Base-by-base conservation (phyloP, 1,140 invertebrate species). In the Drosophila auraria region DNA sequence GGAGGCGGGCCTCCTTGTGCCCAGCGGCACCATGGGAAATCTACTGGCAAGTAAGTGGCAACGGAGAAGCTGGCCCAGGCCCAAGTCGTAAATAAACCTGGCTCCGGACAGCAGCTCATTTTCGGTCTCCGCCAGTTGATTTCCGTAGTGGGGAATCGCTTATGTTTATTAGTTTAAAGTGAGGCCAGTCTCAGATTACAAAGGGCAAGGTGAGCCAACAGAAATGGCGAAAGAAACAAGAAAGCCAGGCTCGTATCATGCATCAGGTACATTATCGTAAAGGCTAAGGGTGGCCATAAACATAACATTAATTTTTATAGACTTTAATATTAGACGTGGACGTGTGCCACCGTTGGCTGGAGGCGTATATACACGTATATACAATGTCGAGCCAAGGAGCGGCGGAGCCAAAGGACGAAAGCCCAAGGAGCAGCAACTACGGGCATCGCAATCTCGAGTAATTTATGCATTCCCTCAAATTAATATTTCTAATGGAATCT, bases 21-120 rank as follows among this genome's bases (percentile, higher is more conserved):
- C 97, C 4, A 97, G 96, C 71, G 98, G 98, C 61, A 99, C 98
- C 2, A 99, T 99, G 98, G 96, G 96, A 51, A 99, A 99, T 94
- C 94, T 99, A 59, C 96, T 99, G 82, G 95, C 98, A 80, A 94
- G 98, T 98, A 94, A 95, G 95, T 95, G 69, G 54, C 79, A 64
- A 51, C 45, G 66, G 59, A 57, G 62, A 61, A 38, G 63, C 69
- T 63, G 49, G 36, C 8, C 56, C 62, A 42, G 66, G 57, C 62
- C 9, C 33, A 30, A 30, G 33, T 64, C 82, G 80, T 87, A 91
- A 91, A 87, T 87, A 75, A 69, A 65, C 70, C 60, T 44, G 38
- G 61, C 57, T 59, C 61, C n/a, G 53, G 69, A 44, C 60, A 38
- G 57, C 44, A 38, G 60, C 47, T 42, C 38, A 27, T 50, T 60